A percentile compares a stretch with the other conserved stretches of the same genome.
Evolutionary conservation across 2,113 vertebrate genomes (phyloP).

Genomic region (Cryptotis parvus): DNA sequence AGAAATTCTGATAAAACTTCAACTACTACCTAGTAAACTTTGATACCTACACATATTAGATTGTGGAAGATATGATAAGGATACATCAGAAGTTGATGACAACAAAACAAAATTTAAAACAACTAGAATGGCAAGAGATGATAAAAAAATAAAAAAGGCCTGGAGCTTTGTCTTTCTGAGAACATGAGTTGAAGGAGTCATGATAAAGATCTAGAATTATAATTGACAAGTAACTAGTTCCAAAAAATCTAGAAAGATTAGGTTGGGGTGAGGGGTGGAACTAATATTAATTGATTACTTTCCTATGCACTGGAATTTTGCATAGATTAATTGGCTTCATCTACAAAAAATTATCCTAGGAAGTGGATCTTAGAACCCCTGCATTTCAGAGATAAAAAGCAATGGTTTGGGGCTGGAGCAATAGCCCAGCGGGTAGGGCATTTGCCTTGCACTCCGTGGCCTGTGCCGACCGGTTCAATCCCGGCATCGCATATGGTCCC

Average conservation of each 20-base stretch:
- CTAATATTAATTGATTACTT: neutral
- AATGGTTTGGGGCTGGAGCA: no score
- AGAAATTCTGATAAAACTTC: neutral
- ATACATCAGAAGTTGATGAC: neutral
- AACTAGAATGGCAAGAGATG: constrained; percentile 10
- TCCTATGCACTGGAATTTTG: neutral
- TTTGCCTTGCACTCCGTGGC: no score
- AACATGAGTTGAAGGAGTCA: neutral
- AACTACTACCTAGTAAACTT: neutral
- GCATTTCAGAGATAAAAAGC: neutral
- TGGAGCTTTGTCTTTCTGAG: neutral
- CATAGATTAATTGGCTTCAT: neutral
- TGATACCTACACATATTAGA: neutral
- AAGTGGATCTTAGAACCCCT: neutral
- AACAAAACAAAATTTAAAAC: neutral
- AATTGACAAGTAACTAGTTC: neutral
- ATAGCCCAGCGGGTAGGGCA: no score
- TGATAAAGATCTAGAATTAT: constrained; percentile 5
- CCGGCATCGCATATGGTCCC: no score
- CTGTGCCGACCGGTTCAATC: no score
- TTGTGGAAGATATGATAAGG: neutral
- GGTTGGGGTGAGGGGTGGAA: neutral
- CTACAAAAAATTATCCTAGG: neutral
- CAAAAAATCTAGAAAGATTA: constrained; percentile 13
- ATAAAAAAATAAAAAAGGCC: neutral